Base-by-base conservation (phyloP, 2,113 vertebrate genomes). In the Gambusia affinis region DNA sequence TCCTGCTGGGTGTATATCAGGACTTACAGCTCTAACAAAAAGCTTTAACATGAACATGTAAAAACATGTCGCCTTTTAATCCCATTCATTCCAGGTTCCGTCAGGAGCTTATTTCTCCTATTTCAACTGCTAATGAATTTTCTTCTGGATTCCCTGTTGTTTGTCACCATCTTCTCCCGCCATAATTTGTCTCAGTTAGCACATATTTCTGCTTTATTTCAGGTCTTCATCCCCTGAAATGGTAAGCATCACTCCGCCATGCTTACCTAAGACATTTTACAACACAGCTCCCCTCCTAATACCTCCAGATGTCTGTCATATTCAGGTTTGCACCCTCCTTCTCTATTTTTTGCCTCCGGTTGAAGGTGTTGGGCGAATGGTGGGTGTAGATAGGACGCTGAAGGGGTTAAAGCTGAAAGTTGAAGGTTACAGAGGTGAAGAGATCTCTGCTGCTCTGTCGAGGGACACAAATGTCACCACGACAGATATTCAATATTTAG, bases 341-440 rank as follows among this genome's bases (percentile, higher is more conserved):
- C 64, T 68, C 28, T 17, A 79, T 74, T 89, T 86, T 81, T 64
- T 67, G 76, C 84, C 79, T 86, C 81, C 76, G 72, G 51, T 30
- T 11, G 62, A 72, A 76, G 54, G 31, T 73, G 78, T 73, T 67
- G 82, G 81, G 82, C 63, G 85, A 85, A 87, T 84, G 87, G 87
- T 78, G 85, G 81, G 73, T 79, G n/a, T 76, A 80, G 82, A 84
- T 78, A 82, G 88, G 79, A 83, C 87, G 80, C 80, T 67, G 81
- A 85, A 85, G 83, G 90, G 92, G 92, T 93, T 86, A 91, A 89
- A 91, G 91, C 93, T 94, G 93, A 92, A 93, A 95, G 94, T 92
- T 95, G 94, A 95, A 95, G 94, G 95, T 94, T 95, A 94, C 76
- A 73, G 91, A 89, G 94, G 93, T 93, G 90, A 95, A 93, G 88